A percentile compares a stretch with the other conserved stretches of the same genome.
Evolutionary conservation across 1,140 invertebrate species (phyloP).

Genomic region (Eriocheir sinensis): DNA sequence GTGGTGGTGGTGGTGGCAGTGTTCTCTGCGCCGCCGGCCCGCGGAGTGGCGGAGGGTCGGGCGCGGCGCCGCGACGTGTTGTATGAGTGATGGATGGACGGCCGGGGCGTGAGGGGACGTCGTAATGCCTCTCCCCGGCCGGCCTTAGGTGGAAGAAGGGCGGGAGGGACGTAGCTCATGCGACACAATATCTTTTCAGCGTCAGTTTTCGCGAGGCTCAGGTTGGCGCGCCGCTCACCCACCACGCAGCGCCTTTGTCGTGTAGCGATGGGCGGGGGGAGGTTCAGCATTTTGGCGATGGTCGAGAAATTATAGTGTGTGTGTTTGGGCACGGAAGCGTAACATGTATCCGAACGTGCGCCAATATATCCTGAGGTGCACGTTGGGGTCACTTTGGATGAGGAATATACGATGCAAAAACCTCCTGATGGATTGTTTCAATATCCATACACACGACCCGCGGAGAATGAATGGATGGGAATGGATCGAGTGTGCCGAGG

Average conservation of each 20-base stretch:
- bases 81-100: conserved; percentile 12
- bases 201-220: not conserved
- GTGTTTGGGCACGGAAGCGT: conserved; percentile 19
- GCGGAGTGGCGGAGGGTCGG: not conserved
- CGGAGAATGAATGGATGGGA: not conserved
- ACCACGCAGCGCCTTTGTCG: not conserved
- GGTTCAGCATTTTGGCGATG: conserved; percentile 6
- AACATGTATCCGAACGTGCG: conserved; percentile 23
- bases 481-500: conserved; percentile 7
- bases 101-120: conserved; percentile 7
- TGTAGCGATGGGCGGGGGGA: not conserved
- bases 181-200: not conserved
- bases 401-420: conserved; percentile 25
- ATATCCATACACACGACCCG: not conserved
- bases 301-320: not conserved
- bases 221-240: not conserved
- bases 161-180: not conserved
- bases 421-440: not conserved
- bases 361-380: not conserved
- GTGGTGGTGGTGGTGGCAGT: not conserved
- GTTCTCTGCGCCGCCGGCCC: not conserved
- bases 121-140: not conserved
- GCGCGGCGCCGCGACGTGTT: not conserved
- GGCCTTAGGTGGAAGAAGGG: not conserved
- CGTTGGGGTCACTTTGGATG: not conserved